Evolutionary conservation across 2,113 vertebrate species (phyloP).

Genomic region (Taxidea taxus): DNA sequence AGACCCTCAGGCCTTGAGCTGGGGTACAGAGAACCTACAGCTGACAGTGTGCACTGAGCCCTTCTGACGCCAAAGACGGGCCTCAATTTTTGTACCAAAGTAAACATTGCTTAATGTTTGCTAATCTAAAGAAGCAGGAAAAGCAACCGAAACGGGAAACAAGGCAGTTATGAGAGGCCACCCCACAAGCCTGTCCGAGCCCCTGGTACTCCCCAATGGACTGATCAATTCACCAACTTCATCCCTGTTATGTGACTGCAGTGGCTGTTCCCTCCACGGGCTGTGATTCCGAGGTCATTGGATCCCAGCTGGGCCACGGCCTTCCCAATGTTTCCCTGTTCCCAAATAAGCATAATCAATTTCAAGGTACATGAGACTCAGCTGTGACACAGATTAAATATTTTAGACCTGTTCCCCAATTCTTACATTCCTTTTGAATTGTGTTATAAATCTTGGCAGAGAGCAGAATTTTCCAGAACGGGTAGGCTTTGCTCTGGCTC

Average conservation of each 20-base stretch:
- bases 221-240: not conserved
- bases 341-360: not conserved
- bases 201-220: not conserved
- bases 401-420: not conserved
- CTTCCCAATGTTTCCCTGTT: not conserved
- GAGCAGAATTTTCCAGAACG: not conserved
- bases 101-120: not conserved
- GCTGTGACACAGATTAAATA: not conserved
- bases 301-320: not conserved
- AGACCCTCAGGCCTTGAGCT: not conserved
- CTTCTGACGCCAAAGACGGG: not conserved
- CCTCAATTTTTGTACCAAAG: not conserved
- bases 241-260: not conserved
- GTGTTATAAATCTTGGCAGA: not conserved
- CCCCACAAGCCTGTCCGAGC: not conserved
- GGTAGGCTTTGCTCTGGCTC: not conserved
- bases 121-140: not conserved
- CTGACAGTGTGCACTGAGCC: not conserved
- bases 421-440: not conserved
- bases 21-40: not conserved
- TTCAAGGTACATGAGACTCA: not conserved
- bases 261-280: not conserved
- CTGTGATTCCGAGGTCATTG: not conserved
- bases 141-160: not conserved
- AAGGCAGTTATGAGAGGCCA: not conserved